phyloP scores from a whole-genome alignment of 2,113 vertebrate species.

The Hystrix cristata region DNA sequence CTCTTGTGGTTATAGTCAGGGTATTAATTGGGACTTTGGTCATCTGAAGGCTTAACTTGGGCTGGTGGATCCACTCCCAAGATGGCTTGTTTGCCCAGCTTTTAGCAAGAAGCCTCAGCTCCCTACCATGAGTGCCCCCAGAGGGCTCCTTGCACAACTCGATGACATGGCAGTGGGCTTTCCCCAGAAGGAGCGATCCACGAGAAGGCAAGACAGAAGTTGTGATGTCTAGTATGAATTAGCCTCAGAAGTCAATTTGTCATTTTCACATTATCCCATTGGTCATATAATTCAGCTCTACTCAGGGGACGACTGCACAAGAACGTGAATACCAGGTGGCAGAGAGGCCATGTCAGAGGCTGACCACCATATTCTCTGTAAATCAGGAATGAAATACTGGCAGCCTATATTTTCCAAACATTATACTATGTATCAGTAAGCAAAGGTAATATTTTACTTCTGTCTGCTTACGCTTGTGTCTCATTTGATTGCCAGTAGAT shows the following conservation, averaged over 20 bases:
- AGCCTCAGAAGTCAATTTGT: not conserved
- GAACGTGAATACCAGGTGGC: not conserved
- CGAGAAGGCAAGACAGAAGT: not conserved
- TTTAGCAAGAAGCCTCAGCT: not conserved
- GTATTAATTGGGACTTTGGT: not conserved
- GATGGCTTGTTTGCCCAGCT: not conserved
- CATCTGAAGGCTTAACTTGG: not conserved
- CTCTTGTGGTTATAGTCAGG: not conserved
- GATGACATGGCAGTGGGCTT: not conserved
- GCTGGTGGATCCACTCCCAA: not conserved
- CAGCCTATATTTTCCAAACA: not conserved
- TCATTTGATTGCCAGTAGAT: not conserved
- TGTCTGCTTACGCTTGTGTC: not conserved
- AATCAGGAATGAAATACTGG: not conserved
- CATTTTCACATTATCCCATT: not conserved
- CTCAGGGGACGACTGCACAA: not conserved
- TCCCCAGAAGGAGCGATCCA: not conserved
- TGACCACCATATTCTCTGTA: not conserved
- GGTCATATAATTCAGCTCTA: not conserved
- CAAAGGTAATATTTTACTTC: conserved; percentile 27
- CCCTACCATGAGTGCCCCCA: not conserved
- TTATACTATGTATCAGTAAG: not conserved
- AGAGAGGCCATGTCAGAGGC: not conserved
- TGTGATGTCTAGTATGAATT: not conserved
- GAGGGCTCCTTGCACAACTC: not conserved